These are phyloP conservation scores for Condylura cristata DNA, from an alignment of 2,113 vertebrate genomes.

Conservation along the genomic window DNA sequence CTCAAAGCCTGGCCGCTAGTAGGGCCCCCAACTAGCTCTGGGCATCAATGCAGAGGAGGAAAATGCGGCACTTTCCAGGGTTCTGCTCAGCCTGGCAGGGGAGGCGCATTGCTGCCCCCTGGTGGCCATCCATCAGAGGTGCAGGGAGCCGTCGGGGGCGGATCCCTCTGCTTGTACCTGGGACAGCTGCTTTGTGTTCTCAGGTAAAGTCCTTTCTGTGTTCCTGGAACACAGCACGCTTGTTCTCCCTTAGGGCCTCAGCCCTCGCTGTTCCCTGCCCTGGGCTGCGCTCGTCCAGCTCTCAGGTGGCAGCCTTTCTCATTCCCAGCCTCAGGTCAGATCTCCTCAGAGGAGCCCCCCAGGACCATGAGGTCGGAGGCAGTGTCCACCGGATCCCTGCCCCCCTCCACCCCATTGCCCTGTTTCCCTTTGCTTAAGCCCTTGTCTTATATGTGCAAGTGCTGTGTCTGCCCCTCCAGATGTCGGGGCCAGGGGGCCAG, in stretches of 20 bases:
- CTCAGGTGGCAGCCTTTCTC: background rate
- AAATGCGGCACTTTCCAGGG: background rate
- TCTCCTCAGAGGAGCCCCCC: background rate
- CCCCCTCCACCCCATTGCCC: background rate
- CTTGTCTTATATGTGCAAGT: background rate
- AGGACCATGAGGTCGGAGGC: background rate
- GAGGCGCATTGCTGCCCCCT: constrained; percentile 61
- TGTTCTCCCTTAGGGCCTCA: background rate
- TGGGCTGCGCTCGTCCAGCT: background rate
- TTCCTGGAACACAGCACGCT: background rate
- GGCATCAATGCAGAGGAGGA: background rate
- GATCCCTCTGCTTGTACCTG: background rate
- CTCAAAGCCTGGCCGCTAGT: background rate
- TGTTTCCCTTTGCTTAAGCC: background rate
- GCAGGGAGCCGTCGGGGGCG: rapidly evolving
- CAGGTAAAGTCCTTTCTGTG: background rate
- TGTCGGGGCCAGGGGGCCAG: background rate
- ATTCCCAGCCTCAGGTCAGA: background rate
- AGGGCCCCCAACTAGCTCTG: background rate
- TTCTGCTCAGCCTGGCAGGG: rapidly evolving
- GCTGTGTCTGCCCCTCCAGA: background rate
- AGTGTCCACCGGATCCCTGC: background rate
- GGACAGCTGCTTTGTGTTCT: background rate
- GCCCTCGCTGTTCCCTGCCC: background rate
- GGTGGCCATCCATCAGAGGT: background rate